Percentiles rank a stretch among this genome's conserved stretches.
Conservation (phyloP, 2,113 vertebrate genomes). For the Suricata suricatta region DNA sequence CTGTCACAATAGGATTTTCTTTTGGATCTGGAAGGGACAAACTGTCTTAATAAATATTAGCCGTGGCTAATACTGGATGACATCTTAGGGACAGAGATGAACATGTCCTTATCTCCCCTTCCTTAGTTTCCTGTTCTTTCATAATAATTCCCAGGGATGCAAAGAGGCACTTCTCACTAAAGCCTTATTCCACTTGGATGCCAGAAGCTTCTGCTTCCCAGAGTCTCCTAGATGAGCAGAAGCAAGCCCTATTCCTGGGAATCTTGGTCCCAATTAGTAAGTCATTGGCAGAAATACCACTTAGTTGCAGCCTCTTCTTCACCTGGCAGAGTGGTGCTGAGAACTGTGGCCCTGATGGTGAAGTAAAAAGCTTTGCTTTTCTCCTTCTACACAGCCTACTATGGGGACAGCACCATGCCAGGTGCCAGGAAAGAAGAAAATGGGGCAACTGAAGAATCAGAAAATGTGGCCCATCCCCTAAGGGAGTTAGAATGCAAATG, state of each 20-base stretch:
- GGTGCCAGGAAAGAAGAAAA: background rate
- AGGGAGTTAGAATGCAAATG: background rate
- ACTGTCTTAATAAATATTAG: slow-evolving; percentile 35
- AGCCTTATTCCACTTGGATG: background rate
- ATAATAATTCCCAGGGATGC: background rate
- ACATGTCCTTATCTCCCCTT: background rate
- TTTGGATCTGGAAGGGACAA: background rate
- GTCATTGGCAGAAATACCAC: background rate
- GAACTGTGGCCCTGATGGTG: accelerated
- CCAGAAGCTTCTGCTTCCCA: background rate
- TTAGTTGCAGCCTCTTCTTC: background rate
- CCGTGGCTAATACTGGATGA: background rate
- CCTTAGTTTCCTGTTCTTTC: background rate
- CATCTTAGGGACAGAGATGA: background rate
- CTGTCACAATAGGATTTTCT: background rate
- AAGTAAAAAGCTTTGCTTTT: background rate
- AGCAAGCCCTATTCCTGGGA: background rate
- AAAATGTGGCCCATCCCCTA: background rate
- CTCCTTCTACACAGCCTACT: background rate
- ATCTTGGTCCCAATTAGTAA: background rate
- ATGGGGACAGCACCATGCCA: too few species aligned
- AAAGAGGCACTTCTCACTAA: background rate
- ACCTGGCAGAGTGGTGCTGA: background rate
- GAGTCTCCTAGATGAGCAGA: background rate
- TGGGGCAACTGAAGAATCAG: background rate